Evolutionary conservation across 1,140 invertebrate genomes (phyloP).

Genomic region (Anadara kagoshimensis): DNA sequence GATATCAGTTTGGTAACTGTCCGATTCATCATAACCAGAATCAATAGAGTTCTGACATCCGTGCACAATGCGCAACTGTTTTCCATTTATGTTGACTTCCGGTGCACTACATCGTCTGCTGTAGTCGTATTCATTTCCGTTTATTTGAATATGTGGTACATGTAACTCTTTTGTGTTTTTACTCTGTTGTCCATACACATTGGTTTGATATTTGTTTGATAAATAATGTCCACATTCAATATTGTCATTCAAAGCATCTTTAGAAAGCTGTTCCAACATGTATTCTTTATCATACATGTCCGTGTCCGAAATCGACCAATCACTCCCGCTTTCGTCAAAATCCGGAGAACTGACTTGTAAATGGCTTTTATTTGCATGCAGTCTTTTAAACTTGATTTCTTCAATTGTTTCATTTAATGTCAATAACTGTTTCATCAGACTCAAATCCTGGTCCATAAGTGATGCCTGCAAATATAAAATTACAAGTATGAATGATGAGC

Average conservation of each 20-base stretch:
- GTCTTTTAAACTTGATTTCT: slow-evolving; percentile 61
- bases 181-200: too few relatives aligned
- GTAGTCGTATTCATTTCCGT: too few relatives aligned
- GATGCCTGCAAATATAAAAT: slow-evolving; percentile 51
- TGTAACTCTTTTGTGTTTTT: too few relatives aligned
- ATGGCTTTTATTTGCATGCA: slow-evolving; percentile 33
- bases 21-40: slow-evolving; percentile 29
- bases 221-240: too few relatives aligned
- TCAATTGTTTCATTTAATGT: slow-evolving; percentile 66
- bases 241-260: too few relatives aligned
- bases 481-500: too few relatives aligned
- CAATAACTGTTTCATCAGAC: slow-evolving; percentile 64
- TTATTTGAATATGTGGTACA: too few relatives aligned
- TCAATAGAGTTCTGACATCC: slow-evolving; percentile 27
- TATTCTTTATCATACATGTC: neutral
- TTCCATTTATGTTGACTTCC: slow-evolving; percentile 8
- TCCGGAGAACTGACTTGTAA: slow-evolving; percentile 38
- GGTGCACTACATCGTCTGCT: too few relatives aligned
- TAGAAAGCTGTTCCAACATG: too few relatives aligned
- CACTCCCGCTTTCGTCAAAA: slow-evolving; percentile 26
- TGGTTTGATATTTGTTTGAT: too few relatives aligned
- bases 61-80: slow-evolving; percentile 22
- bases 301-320: slow-evolving; percentile 43
- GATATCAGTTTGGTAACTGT: slow-evolving; percentile 33
- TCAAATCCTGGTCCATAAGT: slow-evolving; percentile 65